phyloP scores from a whole-genome alignment of 2,888 invertebrate species.

The Ischnura elegans region DNA sequence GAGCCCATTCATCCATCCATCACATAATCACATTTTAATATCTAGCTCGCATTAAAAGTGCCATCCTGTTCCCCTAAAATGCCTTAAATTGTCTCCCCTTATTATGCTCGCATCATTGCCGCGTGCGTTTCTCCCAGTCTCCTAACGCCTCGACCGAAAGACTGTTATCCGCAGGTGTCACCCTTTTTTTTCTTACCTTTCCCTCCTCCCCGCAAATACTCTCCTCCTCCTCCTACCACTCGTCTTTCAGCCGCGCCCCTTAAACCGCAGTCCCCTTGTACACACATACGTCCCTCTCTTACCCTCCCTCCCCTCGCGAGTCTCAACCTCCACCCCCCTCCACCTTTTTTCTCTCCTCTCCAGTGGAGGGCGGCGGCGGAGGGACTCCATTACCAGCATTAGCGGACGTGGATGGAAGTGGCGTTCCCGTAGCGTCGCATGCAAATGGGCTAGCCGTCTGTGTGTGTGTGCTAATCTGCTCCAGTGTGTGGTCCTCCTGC shows the following conservation, averaged over 20 bases:
- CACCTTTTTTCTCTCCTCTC: neutral
- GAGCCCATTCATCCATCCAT: too few relatives aligned
- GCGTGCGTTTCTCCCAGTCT: neutral
- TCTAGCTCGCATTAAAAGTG: too few relatives aligned
- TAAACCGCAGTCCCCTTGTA: neutral
- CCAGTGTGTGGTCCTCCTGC: slow-evolving; percentile 30
- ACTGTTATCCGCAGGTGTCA: neutral
- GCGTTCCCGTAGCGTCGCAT: slow-evolving; percentile 24
- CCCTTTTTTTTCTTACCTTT: too few relatives aligned
- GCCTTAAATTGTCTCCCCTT: neutral
- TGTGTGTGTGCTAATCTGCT: slow-evolving; percentile 63
- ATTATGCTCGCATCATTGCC: neutral
- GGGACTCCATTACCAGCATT: slow-evolving; percentile 62
- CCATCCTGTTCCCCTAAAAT: neutral
- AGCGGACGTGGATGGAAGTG: slow-evolving; percentile 58
- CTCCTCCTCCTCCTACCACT: neutral
- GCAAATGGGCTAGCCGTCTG: too few relatives aligned
- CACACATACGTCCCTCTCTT: neutral
- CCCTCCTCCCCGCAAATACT: neutral
- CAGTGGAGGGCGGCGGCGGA: neutral
- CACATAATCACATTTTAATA: too few relatives aligned
- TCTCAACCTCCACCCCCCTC: neutral
- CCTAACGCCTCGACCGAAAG: neutral
- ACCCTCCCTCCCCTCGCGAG: neutral
- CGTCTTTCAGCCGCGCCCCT: slow-evolving; percentile 21